A percentile compares a stretch with the other conserved stretches of the same genome.
Evolutionary conservation across 2,113 vertebrate species (phyloP).

Genomic region (pig (Sus scrofa)): T2T-Sscrofa CM000821.6:56354001-56354500

Average conservation of each 20-base stretch:
- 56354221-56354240: too few relatives aligned
- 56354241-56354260: too few relatives aligned
- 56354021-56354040: neutral
- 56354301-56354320: too few relatives aligned
- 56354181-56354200: too few relatives aligned
- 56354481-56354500: neutral
- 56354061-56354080: neutral
- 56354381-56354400: neutral
- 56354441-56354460: neutral
- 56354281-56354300: too few relatives aligned
- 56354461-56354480: neutral
- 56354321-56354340: too few relatives aligned
- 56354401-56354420: neutral
- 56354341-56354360: too few relatives aligned
- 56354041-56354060: neutral
- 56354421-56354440: neutral
- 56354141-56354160: neutral
- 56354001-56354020: constrained; percentile 38
- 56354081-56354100: neutral
- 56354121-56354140: constrained; percentile 42
- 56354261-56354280: too few relatives aligned
- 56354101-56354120: neutral
- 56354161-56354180: too few relatives aligned
- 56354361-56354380: too few relatives aligned
- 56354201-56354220: too few relatives aligned